Percentiles rank a stretch among this genome's conserved stretches.
These are phyloP conservation scores for Cheilosia pagana DNA, from an alignment of 2,888 invertebrate species.

Conservation along the genomic window DNA sequence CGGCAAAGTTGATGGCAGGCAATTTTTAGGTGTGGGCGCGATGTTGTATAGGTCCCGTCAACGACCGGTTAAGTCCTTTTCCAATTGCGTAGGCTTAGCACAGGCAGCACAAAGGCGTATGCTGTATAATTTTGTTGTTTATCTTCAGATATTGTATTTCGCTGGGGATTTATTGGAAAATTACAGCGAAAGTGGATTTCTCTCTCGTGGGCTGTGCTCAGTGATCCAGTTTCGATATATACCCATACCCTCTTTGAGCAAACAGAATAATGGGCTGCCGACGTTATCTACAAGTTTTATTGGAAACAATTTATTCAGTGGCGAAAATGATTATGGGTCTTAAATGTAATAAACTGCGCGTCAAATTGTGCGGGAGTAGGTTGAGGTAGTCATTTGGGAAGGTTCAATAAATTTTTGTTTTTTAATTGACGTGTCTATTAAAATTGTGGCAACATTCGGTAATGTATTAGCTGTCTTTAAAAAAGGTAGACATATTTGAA, in stretches of 20 bases:
- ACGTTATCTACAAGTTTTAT: slow-evolving; percentile 25
- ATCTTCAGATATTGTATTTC: slow-evolving; percentile 61
- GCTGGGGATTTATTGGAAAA: slow-evolving; percentile 57
- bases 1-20: background rate
- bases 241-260: slow-evolving; percentile 8
- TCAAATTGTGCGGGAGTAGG: too few relatives aligned
- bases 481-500: too few relatives aligned
- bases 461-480: too few relatives aligned
- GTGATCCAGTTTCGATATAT: background rate
- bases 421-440: too few relatives aligned
- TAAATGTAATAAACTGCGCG: too few relatives aligned
- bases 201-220: background rate
- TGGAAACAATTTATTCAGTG: slow-evolving; percentile 47
- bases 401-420: too few relatives aligned
- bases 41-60: background rate
- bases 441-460: too few relatives aligned
- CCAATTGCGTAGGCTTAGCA: slow-evolving; percentile 60
- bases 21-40: background rate
- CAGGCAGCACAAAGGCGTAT: slow-evolving; percentile 33
- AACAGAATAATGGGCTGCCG: slow-evolving; percentile 14
- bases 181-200: slow-evolving; percentile 51
- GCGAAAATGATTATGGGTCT: slow-evolving; percentile 25
- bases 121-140: slow-evolving; percentile 67
- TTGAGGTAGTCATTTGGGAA: too few relatives aligned
- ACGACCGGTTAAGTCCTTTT: slow-evolving; percentile 52